Base-by-base conservation (phyloP, 1,140 invertebrate genomes). In the Ceratosolen solmsi region DNA sequence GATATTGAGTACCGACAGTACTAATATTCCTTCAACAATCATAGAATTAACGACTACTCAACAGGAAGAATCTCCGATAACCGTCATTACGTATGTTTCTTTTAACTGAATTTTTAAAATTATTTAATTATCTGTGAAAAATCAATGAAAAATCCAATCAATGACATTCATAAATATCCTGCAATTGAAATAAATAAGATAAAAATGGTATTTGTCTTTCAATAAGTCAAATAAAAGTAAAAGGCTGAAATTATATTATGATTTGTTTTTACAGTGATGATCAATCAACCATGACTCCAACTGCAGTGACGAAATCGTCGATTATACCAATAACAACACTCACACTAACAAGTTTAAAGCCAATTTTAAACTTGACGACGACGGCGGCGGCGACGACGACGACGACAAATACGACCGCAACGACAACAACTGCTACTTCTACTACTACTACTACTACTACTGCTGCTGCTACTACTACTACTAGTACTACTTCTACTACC, bases 241-340 rank as follows among this genome's bases (percentile, higher is more conserved):
- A 25, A 56, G n/a, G 27, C 9, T 11, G 58, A 27, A 46, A 60
- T 60, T 60, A 60, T 13, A 30, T 1, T 30, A 7, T 17, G 25
- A 27, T 51, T 72, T 49, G 25, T 20, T 56, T 73, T 56, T 54
- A n/a, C 38, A 74, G 72, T 5, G 72, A 74, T 11, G 51, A 15
- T n/a, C 72, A 58, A 17, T 25, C 72, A 0, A 46, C 68, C 38
- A 4, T 41, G n/a, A 46, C 22, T 9, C 36, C 63, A 9, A 38
- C 33, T 4, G 4, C 58, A 9, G 68, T 46, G 38, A 70, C 68
- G 11, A 33, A 68, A 46, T 15, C 25, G 46, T 22, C 49, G 30
- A 25, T 27, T 9, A 51, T 15, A 51, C n/a, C 46, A 2, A n/a
- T 13, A 33, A 51, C 71, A 20, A 33, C 13, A 54, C 33, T 30